Evolutionary conservation across 2,888 invertebrate genomes (phyloP), one percentile per base, ranked within the genome.

Genomic region (Drosophila hamatofila): DNA sequence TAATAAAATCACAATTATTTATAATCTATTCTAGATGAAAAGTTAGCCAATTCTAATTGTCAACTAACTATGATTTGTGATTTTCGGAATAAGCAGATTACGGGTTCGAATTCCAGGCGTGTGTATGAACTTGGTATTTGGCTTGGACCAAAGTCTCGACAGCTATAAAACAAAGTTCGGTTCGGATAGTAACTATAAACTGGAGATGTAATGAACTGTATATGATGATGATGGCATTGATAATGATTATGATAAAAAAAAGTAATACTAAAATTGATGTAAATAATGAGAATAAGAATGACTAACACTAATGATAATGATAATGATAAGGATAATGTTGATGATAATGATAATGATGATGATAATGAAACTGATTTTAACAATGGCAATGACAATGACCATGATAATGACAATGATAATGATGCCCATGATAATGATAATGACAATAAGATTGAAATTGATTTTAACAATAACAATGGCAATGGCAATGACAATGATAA

Each of bases 51-150:
- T n/a, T 8, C n/a, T n/a, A n/a, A n/a, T n/a, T n/a, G 1, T 8
- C 2, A 27, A n/a, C n/a, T n/a, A n/a, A n/a, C n/a, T n/a, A n/a
- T 8, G 27, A 27, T 1, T 7, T 1, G 27, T 6, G 27, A 27
- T 27, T 27, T 27, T 48, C 12, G 4, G 12, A 30, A 7, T n/a
- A 6, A 30, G 11, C 1, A 11, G 30, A 30, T 49, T 30, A 18
- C 30, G 49, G 49, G 49, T 49, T 33, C 30, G 49, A 33, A 21
- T n/a, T 49, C 18, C 18, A 49, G 30, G 30, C 49, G 12, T 18
- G 0, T 30, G 18, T 2, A 1, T 27, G 27, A 16, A 9, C 25
- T 27, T 16, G 27, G 4, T 18, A 11, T 18, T 41, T 18, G 18
- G 9, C 48, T 18, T 18, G 33, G 21, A n/a, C 12, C 30, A 49